Base-by-base conservation (phyloP, 2,113 vertebrate genomes). In the Motacilla alba region DNA sequence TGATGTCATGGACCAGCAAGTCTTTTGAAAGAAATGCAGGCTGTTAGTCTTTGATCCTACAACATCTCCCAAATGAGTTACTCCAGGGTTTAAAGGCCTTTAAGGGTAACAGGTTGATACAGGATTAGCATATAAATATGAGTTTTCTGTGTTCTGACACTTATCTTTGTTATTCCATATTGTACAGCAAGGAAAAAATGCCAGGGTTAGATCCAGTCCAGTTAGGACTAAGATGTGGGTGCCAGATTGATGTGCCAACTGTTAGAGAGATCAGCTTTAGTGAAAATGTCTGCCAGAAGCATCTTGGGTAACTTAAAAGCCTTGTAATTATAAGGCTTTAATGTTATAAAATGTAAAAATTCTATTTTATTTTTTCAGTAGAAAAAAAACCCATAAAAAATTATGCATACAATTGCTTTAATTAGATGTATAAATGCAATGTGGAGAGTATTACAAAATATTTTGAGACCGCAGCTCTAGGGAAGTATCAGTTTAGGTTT, bases 141-240 rank as follows among this genome's bases (percentile, higher is more conserved):
- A 5, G 0, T n/a, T 91, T 92, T 59, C 66, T 87, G 26, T 94
- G n/a, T 84, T 84, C 39, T 60, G 44, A 68, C 6, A 3, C 53
- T 92, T 92, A 92, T 89, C 95, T 92, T 87, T 76, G 69, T 93
- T 89, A 72, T 81, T 84, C 9, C 86, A 90, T 68, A 63, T 75
- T 87, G 60, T 68, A 43, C 56, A 78, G 27, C 28, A 64, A 78
- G 49, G 43, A 47, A 81, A 81, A 90, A 82, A 87, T 78, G 55
- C 23, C 53, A 86, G 37, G 27, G 7, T 92, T 80, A 58, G 26
- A 76, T 68, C 58, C 62, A 89, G 2, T 76, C 37, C 62, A 43
- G 26, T 73, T 76, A 76, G 19, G 66, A 79, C 11, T 35, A 62
- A 85, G 7, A 68, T 58, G 11, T 75, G 37, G 19, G 17, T 90